These are phyloP conservation scores for Coleophora deauratella DNA, from an alignment of 2,888 invertebrate genomes.

Conservation along the genomic window DNA sequence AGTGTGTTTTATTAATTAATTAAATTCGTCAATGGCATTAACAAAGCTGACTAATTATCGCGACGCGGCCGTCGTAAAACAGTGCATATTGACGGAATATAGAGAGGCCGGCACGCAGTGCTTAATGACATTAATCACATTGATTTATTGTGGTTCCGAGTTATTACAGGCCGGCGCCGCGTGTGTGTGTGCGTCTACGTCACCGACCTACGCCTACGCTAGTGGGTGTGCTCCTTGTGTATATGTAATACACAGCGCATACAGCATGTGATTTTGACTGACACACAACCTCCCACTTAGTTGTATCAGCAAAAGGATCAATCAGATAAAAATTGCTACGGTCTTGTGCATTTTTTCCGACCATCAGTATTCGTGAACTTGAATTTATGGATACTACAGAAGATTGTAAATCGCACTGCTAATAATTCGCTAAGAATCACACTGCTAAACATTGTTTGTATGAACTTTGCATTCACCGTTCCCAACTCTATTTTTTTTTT, in stretches of 20 bases:
- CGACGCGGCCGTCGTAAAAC: slow-evolving; percentile 72
- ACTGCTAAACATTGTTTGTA: too few relatives aligned
- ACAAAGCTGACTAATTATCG: slow-evolving; percentile 74
- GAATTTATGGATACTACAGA: slow-evolving; percentile 1
- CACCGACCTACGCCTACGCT: slow-evolving; percentile 19
- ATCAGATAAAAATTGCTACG: slow-evolving; percentile 4
- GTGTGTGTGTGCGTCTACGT: slow-evolving; percentile 41
- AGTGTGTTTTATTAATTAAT: slow-evolving; percentile 18
- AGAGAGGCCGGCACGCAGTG: slow-evolving; percentile 74
- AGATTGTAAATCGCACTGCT: too few relatives aligned
- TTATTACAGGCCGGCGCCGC: slow-evolving; percentile 68
- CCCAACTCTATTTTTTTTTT: too few relatives aligned
- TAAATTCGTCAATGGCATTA: slow-evolving; percentile 36
- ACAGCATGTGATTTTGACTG: slow-evolving; percentile 45
- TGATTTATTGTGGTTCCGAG: slow-evolving; percentile 76
- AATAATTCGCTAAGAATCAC: too few relatives aligned
- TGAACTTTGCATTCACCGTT: too few relatives aligned
- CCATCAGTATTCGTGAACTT: too few relatives aligned
- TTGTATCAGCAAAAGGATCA: too few relatives aligned
- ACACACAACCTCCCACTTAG: background rate
- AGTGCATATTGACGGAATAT: slow-evolving; percentile 75
- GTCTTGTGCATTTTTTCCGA: too few relatives aligned
- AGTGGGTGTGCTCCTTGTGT: slow-evolving; percentile 51
- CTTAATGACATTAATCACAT: slow-evolving; percentile 76
- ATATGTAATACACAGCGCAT: slow-evolving; percentile 50